A percentile compares a stretch with the other conserved stretches of the same genome.
phyloP scores from a whole-genome alignment of 2,113 vertebrate genomes.

The Psittacus erithacus region DNA sequence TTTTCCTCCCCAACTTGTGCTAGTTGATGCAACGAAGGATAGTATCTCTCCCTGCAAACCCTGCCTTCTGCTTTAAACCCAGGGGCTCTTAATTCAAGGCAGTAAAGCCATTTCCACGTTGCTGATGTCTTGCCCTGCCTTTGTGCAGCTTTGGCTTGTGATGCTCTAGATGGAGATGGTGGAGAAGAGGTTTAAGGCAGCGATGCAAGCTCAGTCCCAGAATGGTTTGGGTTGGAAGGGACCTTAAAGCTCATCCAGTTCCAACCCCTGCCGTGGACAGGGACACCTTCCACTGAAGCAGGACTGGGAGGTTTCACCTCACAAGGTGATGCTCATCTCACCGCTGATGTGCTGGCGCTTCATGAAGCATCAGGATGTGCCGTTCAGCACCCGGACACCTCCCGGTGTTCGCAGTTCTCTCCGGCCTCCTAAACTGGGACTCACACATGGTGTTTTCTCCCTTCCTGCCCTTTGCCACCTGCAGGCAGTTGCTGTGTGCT shows the following conservation, averaged over 20 bases:
- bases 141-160: neutral
- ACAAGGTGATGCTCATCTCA: neutral
- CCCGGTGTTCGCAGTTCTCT: neutral
- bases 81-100: neutral
- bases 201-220: neutral
- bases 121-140: accelerated
- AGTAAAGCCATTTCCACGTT: accelerated
- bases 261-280: neutral
- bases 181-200: neutral
- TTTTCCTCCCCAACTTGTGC: neutral
- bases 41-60: neutral
- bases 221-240: neutral
- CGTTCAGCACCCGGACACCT: neutral
- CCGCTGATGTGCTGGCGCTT: neutral
- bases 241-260: neutral
- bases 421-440: neutral
- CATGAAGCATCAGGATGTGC: neutral
- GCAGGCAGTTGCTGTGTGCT: neutral
- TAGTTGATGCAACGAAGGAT: neutral
- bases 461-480: constrained; percentile 26
- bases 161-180: neutral
- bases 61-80: neutral
- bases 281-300: neutral
- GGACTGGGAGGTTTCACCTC: neutral
- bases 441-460: neutral